Conservation (phyloP, 2,113 vertebrate species). For the Collichthys lucidus region DNA sequence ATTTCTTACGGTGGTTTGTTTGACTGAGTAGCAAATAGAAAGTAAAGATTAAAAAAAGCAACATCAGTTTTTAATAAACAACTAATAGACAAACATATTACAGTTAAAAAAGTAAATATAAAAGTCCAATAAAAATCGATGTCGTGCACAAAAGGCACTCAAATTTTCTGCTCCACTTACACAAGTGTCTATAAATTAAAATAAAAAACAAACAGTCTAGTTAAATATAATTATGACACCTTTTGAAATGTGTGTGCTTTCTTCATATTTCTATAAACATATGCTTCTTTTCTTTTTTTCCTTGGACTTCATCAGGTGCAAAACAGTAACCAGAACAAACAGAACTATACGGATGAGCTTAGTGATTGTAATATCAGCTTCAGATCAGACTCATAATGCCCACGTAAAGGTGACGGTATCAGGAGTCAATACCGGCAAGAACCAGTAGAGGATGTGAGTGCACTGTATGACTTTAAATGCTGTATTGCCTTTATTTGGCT, state of each 20-base stretch:
- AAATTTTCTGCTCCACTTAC: conserved; percentile 56
- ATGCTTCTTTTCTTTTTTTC: conserved; percentile 18
- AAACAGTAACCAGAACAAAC: conserved; percentile 32
- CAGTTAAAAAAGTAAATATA: conserved; percentile 74
- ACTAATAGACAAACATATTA: conserved; percentile 63
- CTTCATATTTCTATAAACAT: conserved; percentile 46
- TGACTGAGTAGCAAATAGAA: conserved; percentile 40
- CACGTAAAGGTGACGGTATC: neutral
- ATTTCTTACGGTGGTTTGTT: conserved; percentile 28
- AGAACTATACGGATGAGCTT: conserved; percentile 14
- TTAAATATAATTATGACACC: conserved; percentile 52
- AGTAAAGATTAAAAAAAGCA: conserved; percentile 61
- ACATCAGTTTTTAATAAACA: conserved; percentile 65
- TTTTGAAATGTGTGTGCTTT: conserved; percentile 67
- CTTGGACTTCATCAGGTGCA: conserved; percentile 46
- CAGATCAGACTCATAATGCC: conserved; percentile 31
- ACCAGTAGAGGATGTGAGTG: conserved; percentile 66
- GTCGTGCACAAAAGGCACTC: conserved; percentile 83
- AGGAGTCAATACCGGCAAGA: conserved; percentile 49
- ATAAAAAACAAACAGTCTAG: conserved; percentile 56
- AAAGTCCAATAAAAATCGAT: conserved; percentile 75
- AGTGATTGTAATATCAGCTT: conserved; percentile 19
- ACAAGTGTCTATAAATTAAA: conserved; percentile 77
- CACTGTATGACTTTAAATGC: conserved; percentile 37
- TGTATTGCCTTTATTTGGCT: conserved; percentile 20